Percentiles rank a stretch among this genome's conserved stretches.
phyloP scores from a whole-genome alignment of 2,888 invertebrate species.

The Euphydryas editha region DNA sequence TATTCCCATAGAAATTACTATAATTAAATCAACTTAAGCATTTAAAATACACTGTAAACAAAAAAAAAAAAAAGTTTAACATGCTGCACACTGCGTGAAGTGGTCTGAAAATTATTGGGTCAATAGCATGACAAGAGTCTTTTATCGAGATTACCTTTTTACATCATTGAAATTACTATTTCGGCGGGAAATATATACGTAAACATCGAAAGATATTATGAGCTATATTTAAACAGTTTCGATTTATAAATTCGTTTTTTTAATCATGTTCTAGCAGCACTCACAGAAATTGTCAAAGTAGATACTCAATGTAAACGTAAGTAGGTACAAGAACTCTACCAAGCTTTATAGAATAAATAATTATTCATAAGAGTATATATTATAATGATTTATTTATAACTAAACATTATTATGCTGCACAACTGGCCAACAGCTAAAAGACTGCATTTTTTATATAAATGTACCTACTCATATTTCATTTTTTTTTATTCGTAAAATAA shows the following conservation, averaged over 20 bases:
- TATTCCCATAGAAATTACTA: constrained; percentile 48
- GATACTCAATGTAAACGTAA: constrained; percentile 1
- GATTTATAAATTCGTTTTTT: neutral
- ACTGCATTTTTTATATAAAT: too few relatives aligned
- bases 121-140: constrained; percentile 64
- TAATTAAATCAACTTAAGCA: constrained; percentile 23
- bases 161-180: constrained; percentile 69
- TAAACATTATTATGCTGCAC: too few relatives aligned
- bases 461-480: too few relatives aligned
- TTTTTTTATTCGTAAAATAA: too few relatives aligned
- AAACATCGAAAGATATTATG: constrained; percentile 6
- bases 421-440: too few relatives aligned
- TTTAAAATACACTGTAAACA: constrained; percentile 6
- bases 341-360: neutral
- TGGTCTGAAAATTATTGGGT: constrained; percentile 65
- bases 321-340: neutral
- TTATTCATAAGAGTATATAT: too few relatives aligned
- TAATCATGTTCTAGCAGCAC: neutral
- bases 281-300: neutral
- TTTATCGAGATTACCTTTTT: constrained; percentile 64
- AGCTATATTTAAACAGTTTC: constrained; percentile 15
- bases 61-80: constrained; percentile 1
- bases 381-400: too few relatives aligned
- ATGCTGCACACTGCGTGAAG: constrained; percentile 37
- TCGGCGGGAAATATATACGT: constrained; percentile 71